Conservation (phyloP, 2,113 vertebrate species). For the Odontophorus gujanensis region DNA sequence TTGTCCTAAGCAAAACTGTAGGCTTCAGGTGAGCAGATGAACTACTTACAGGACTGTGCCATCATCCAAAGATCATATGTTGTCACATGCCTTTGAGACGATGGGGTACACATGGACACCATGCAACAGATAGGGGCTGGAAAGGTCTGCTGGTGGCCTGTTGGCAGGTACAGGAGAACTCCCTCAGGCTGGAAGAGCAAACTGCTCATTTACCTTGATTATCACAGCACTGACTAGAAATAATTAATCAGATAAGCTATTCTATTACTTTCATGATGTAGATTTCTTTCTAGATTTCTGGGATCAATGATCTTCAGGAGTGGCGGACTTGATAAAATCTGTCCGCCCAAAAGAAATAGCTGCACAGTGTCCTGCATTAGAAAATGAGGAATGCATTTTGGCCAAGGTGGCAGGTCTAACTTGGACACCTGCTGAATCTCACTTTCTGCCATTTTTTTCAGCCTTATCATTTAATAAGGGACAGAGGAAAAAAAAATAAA, state of each 20-base stretch:
- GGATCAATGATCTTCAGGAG: neutral
- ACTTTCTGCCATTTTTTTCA: neutral
- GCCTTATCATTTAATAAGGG: neutral
- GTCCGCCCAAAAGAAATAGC: neutral
- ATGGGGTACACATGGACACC: rapidly evolving
- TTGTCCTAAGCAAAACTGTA: neutral
- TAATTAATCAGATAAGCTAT: neutral
- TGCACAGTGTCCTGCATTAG: rapidly evolving
- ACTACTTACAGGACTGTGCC: neutral
- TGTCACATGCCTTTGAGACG: neutral
- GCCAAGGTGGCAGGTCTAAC: neutral
- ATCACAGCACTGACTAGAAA: neutral
- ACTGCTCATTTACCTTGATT: neutral
- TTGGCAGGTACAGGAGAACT: neutral
- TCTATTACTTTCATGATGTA: neutral
- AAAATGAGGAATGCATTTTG: rapidly evolving
- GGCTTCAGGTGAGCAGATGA: neutral
- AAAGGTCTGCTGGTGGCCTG: neutral
- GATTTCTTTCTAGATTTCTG: neutral
- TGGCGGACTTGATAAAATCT: rapidly evolving
- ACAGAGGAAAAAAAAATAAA: rapidly evolving
- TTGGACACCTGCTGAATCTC: neutral
- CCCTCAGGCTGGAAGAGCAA: neutral
- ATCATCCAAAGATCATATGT: neutral
- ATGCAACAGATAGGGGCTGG: neutral